Evolutionary conservation across 2,113 vertebrate species (phyloP).

Genomic region (Typhlomys cinereus): DNA sequence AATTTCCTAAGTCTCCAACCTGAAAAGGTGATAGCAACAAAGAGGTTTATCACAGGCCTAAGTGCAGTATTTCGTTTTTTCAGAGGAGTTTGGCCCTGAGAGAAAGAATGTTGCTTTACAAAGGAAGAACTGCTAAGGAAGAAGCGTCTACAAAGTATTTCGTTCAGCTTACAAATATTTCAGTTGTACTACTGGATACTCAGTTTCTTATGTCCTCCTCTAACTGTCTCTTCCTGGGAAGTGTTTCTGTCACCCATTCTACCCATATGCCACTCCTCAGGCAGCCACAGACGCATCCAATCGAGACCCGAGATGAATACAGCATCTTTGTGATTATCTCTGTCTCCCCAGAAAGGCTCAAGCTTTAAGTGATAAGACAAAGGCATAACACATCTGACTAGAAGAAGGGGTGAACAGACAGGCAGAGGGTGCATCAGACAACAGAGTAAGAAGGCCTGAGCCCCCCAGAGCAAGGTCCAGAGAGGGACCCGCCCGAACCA

Average conservation of each 20-base stretch:
- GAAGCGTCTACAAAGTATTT: neutral
- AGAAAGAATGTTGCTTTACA: neutral
- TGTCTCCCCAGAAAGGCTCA: neutral
- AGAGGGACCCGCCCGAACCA: accelerated
- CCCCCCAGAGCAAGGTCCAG: accelerated
- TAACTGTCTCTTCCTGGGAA: neutral
- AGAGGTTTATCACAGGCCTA: neutral
- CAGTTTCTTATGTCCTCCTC: neutral
- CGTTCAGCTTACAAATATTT: neutral
- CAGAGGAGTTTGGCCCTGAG: neutral
- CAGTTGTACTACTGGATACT: neutral
- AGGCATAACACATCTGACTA: neutral
- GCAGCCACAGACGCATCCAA: neutral
- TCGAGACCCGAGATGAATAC: neutral
- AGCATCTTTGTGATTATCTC: neutral
- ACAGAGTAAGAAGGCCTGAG: too few species aligned
- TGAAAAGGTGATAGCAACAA: conserved; percentile 6
- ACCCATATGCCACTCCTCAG: too few species aligned
- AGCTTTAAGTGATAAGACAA: neutral
- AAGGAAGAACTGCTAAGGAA: neutral
- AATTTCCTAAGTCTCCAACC: conserved; percentile 8
- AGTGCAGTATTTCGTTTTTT: neutral
- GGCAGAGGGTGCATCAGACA: accelerated
- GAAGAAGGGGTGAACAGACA: too few species aligned
- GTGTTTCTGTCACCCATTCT: neutral